Percentiles rank a stretch among this genome's conserved stretches.
These are phyloP conservation scores for Alouatta palliata DNA, from an alignment of 2,113 vertebrate species.

Conservation along the genomic window DNA sequence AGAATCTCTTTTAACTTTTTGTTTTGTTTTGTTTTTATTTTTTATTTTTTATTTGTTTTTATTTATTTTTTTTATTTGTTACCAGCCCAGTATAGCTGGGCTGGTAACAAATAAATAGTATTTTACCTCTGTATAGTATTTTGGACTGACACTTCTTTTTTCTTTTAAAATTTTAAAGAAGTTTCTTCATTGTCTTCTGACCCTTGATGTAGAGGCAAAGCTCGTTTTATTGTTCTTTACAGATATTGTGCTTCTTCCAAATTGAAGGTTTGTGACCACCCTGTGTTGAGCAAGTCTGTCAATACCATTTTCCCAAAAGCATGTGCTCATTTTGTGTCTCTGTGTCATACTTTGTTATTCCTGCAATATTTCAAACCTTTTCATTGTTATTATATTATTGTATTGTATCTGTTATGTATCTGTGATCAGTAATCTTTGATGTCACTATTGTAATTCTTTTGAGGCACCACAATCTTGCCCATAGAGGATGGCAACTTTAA, in stretches of 20 bases:
- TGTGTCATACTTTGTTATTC: not conserved
- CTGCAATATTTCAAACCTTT: not conserved
- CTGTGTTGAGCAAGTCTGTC: not conserved
- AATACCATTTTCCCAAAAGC: not conserved
- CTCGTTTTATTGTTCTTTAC: not conserved
- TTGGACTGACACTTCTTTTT: not conserved
- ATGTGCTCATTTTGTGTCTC: not conserved
- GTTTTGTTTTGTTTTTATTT: not conserved
- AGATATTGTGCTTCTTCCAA: not conserved
- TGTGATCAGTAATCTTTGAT: not conserved
- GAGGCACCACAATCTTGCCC: not conserved
- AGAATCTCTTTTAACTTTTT: not conserved
- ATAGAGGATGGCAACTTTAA: not conserved
- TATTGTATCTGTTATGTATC: not conserved
- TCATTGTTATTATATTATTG: not conserved
- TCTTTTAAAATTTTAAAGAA: not conserved
- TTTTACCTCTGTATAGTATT: not conserved
- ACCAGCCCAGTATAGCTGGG: not conserved
- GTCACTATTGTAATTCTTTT: not conserved
- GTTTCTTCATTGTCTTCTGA: not conserved
- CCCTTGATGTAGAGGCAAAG: not conserved
- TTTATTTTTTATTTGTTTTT: no score
- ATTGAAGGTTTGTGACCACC: not conserved
- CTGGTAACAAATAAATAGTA: not conserved
- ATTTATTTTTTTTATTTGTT: no score